Conservation (phyloP, 2,797 vertebrate genomes). For the Parauchenoglanis punctatus region DNA sequence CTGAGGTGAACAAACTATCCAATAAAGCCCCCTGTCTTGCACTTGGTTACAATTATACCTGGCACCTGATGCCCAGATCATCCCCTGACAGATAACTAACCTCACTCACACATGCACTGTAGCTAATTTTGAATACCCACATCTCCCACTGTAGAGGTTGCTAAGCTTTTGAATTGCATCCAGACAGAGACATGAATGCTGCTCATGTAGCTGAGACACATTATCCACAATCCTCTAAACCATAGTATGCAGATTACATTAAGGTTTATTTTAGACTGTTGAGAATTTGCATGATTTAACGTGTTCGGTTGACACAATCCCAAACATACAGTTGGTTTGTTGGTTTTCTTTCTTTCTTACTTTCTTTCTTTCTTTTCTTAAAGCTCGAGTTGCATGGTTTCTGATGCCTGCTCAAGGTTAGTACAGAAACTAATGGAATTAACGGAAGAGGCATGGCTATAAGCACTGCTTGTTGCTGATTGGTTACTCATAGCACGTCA, state of each 20-base stretch:
- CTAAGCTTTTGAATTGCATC: constrained; percentile 53
- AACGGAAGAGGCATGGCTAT: neutral
- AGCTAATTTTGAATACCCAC: constrained; percentile 45
- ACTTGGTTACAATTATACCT: constrained; percentile 52
- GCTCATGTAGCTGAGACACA: constrained; percentile 45
- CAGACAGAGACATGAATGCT: constrained; percentile 53
- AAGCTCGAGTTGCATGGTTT: neutral
- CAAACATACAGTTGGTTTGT: neutral
- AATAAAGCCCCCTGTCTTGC: constrained; percentile 43
- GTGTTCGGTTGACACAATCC: neutral
- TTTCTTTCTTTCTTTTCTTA: neutral
- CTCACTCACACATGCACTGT: constrained; percentile 38
- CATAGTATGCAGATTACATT: neutral
- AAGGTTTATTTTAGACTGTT: neutral
- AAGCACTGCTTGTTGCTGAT: neutral
- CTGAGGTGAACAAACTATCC: constrained; percentile 54
- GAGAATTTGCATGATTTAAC: neutral
- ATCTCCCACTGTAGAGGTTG: constrained; percentile 53
- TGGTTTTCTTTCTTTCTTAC: neutral
- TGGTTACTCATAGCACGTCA: neutral
- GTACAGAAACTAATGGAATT: neutral
- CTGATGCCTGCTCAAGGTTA: neutral
- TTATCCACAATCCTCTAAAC: neutral
- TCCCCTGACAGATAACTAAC: constrained; percentile 52
- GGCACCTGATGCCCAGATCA: constrained; percentile 53